Base-by-base conservation (phyloP, 2,113 vertebrate genomes). In the Prolemur simus region DNA sequence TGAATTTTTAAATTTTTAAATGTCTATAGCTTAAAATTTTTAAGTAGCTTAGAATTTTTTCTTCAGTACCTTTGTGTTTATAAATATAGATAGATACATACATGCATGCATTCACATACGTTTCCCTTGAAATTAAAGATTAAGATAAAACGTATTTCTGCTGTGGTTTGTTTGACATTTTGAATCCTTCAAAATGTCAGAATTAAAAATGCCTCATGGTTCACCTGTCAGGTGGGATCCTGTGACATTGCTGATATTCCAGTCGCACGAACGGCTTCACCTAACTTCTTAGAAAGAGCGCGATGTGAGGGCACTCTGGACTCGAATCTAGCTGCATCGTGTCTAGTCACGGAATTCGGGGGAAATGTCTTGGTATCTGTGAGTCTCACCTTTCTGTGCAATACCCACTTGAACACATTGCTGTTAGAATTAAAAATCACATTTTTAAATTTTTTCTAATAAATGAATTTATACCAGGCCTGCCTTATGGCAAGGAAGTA, bases 221-320 rank as follows among this genome's bases (percentile, higher is more conserved):
- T 18, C 11, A 34, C 5, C 21, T 4, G 4, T 49, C 23, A 77
- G 1, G 0, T 1, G 6, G 18, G 25, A 56, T 23, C 68, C 71
- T 6, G 21, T 5, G 7, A 12, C 87, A 8, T 25, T 29, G 12
- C 9, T 78, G 34, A 20, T 42, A 27, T 14, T 83, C 37, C 29
- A 58, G 8, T 69, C 9, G 39, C 32, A 18, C 13, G 34, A 76
- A 32, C 25, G 29, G 20, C 14, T 21, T 56, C 13, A 5, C 14
- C 23, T 12, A 68, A 29, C 6, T 12, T 52, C 15, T 37, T 3
- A 69, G 42, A 34, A 29, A 66, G 10, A 15, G 0, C 13, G 9
- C 1, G 11, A 4, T 12, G 7, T 37, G 8, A 20, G 15, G 69
- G 21, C 27, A 77, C 0, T 9, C 54, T n/a, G 18, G 29, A 18